Percentiles rank a stretch among this genome's conserved stretches.
Conservation (phyloP, 37 sponge, comb jelly and placozoan species). For the Aphrocallistes beatrix region DNA sequence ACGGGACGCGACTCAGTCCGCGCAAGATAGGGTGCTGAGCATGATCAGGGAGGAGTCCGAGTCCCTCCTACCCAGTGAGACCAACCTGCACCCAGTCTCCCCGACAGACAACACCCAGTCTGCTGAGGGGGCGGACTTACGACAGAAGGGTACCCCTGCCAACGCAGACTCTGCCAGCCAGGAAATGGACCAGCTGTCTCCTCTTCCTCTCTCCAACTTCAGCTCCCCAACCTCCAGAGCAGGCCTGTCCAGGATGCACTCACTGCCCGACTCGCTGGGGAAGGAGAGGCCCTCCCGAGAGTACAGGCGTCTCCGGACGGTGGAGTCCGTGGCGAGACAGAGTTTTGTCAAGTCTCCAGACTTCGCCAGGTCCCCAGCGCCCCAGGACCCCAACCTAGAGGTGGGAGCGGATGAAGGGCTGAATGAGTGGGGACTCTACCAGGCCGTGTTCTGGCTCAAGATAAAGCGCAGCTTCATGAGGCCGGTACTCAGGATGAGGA, state of each 20-base stretch:
- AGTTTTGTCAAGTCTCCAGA: not conserved
- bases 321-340: constrained; percentile 12
- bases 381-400: not conserved
- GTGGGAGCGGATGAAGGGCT: not conserved
- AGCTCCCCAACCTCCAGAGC: not conserved
- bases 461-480: not conserved
- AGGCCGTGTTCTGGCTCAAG: not conserved
- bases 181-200: not conserved
- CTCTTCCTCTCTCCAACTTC: not conserved
- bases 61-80: not conserved
- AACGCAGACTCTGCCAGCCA: too few species aligned
- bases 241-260: not conserved
- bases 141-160: too few species aligned
- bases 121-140: too few species aligned
- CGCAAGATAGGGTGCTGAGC: not conserved
- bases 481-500: not conserved
- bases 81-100: not conserved
- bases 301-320: not conserved
- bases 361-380: too few species aligned
- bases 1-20: not conserved
- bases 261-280: not conserved
- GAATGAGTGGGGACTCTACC: not conserved
- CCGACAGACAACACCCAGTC: too few species aligned
- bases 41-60: not conserved
- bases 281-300: not conserved